Base-by-base conservation (phyloP, 2,113 vertebrate genomes). In the Steatornis caripensis region DNA sequence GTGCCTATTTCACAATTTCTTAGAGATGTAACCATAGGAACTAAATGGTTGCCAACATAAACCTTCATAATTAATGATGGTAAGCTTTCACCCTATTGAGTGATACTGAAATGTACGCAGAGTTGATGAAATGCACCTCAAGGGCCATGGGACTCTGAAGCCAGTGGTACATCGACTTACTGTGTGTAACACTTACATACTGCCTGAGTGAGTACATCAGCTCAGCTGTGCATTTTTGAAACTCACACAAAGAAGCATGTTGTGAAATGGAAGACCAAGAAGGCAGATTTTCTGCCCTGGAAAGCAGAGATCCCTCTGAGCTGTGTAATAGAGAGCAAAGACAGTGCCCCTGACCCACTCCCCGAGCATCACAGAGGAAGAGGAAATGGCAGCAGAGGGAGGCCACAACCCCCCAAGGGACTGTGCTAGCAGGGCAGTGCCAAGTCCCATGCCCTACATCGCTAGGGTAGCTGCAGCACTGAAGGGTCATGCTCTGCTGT, bases 1-100 rank as follows among this genome's bases (percentile, higher is more conserved):
- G 95, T 96, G 82, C 84, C 87, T 97, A 89, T 97, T 98, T 98
- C 93, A 98, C 93, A 91, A 97, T 97, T 97, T 98, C 95, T 97
- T 98, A 89, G 93, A 95, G 91, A 93, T 74, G 94, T 98, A 98
- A 97, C 97, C 97, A 98, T 97, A 98, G 97, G 91, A 98, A 97
- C 97, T 97, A 98, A 97, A 94, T 93, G 87, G 92, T 86, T 98
- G 95, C 96, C 93, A 98, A 95, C 92, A 96, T 94, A 98, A 98
- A 97, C 89, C 65, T 96, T 97, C 95, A 96, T 93, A 97, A 97
- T 97, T 98, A 97, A 98, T 82, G 84, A 96, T 16, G 11, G 77
- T 96, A 95, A 93, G 85, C 96, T 97, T 97, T 97, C 85, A 95
- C 64, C 77, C 95, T 95, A 95, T 96, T 85, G 62, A 97, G 92